These are phyloP conservation scores for Heliocidaris erythrogramma DNA, from an alignment of 35 echinoderm and acorn worm genomes.

Conservation along the genomic window DNA sequence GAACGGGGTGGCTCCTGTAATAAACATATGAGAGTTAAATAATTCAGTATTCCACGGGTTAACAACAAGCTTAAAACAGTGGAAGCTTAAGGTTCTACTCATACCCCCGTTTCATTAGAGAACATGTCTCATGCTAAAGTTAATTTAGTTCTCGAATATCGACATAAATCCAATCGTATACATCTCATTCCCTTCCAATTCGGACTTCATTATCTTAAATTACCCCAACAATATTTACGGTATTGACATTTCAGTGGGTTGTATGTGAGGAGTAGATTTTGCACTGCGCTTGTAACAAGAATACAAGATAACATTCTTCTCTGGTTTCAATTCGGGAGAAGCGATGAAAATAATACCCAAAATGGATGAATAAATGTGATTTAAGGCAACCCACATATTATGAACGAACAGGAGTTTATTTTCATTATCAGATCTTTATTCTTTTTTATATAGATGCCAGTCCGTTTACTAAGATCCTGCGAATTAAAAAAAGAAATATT, in stretches of 20 bases:
- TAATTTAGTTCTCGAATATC: conserved; percentile 9
- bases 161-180: conserved; percentile 18
- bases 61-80: not conserved
- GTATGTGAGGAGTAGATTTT: not conserved
- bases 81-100: not conserved
- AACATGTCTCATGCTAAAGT: conserved; percentile 2
- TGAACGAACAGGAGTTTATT: too few species aligned
- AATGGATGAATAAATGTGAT: too few species aligned
- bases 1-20: too few species aligned
- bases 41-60: too few species aligned
- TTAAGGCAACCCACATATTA: too few species aligned
- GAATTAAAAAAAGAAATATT: too few species aligned
- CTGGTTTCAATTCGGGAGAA: not conserved
- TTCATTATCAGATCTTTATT: too few species aligned
- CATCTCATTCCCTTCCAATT: not conserved
- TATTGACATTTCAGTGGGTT: conserved; percentile 1
- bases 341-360: not conserved
- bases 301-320: not conserved
- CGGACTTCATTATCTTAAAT: not conserved
- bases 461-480: too few species aligned
- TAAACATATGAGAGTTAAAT: too few species aligned
- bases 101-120: not conserved
- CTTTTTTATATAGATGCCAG: too few species aligned
- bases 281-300: not conserved
- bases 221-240: not conserved